Base-by-base conservation (phyloP, 2,888 invertebrate genomes). In the Hemithea aestivaria region DNA sequence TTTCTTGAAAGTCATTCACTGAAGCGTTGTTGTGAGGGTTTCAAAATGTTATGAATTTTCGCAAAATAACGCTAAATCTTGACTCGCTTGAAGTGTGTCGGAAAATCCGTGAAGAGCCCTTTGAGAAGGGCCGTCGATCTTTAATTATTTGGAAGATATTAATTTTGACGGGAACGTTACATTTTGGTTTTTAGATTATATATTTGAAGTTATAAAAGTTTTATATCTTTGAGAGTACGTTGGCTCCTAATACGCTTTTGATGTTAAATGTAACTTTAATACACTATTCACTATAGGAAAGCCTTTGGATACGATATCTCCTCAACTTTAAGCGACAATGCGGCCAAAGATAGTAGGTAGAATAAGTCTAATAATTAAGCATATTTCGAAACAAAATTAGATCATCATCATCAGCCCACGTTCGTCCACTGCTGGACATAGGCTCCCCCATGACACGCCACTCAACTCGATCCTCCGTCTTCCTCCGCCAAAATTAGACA, bases 201-300 rank as follows among this genome's bases (percentile, higher is more conserved):
- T 23, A n/a, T 6, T 23, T 2, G 10, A 6, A 11, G 10, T 21
- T 30, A 21, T 11, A 21, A 20, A 7, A n/a, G n/a, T n/a, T 23
- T 23, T 21, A 21, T 32, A 26, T 25, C 9, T 20, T 20, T 33
- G 12, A 32, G 7, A 32, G 20, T n/a, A 1, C 10, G 10, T 24
- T n/a, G n/a, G n/a, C n/a, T n/a, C n/a, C n/a, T n/a, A n/a, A n/a
- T n/a, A n/a, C n/a, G n/a, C n/a, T n/a, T n/a, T n/a, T n/a, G n/a
- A n/a, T n/a, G n/a, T n/a, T n/a, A 29, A 29, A 29, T 10, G 1
- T 6, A 6, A 6, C 7, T 33, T 35, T 28, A 11, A 28, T 21
- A 22, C 24, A n/a, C 24, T 28, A 32, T 28, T 36, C 25, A 36
- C 10, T n/a, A n/a, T n/a, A n/a, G n/a, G n/a, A n/a, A n/a, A n/a